These are phyloP conservation scores for Ciconia nigra DNA, from an alignment of 2,797 vertebrate species.

Conservation along the genomic window DNA sequence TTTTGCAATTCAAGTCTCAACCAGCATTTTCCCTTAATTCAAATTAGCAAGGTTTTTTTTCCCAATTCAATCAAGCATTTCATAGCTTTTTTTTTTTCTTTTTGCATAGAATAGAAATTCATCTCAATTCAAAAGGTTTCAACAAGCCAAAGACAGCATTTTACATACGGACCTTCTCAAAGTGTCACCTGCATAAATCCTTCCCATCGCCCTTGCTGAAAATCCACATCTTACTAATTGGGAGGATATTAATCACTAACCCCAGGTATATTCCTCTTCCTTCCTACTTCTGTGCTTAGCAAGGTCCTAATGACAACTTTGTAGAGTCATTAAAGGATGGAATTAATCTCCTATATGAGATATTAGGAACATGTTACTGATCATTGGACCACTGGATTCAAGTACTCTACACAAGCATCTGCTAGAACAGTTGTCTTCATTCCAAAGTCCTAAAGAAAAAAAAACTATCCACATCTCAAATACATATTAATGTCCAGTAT, in stretches of 20 bases:
- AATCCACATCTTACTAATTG: not conserved
- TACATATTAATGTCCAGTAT: not conserved
- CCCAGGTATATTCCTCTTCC: not conserved
- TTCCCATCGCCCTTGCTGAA: not conserved
- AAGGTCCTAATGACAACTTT: not conserved
- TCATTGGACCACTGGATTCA: not conserved
- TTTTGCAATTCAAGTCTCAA: not conserved
- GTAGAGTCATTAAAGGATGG: not conserved
- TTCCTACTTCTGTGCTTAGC: not conserved
- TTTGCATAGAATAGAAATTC: not conserved
- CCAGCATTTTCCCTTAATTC: not conserved
- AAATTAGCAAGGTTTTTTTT: not conserved
- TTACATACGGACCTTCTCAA: not conserved
- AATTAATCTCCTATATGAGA: not conserved
- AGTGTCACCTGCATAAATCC: not conserved
- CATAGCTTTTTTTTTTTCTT: not conserved
- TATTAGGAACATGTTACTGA: not conserved
- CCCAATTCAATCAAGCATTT: not conserved
- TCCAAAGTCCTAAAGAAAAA: not conserved
- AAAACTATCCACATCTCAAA: not conserved
- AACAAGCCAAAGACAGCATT: not conserved
- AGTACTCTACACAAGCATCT: not conserved
- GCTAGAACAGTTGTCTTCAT: not conserved
- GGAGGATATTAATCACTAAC: not conserved
- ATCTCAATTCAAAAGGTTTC: not conserved